phyloP scores from a whole-genome alignment of 2,113 vertebrate species.

The Octodon degus region DNA sequence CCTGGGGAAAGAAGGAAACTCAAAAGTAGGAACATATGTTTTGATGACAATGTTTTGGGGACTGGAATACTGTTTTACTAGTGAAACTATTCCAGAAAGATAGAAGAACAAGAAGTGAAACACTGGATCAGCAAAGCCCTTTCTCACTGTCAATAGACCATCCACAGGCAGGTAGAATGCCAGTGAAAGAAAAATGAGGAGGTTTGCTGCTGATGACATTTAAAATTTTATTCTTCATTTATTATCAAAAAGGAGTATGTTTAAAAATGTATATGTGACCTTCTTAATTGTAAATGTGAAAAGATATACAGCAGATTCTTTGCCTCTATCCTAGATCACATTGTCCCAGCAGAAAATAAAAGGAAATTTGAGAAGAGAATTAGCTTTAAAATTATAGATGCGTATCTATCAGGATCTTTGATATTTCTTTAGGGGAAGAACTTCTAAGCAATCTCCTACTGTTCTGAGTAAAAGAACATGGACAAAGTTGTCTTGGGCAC shows the following conservation, averaged over 20 bases:
- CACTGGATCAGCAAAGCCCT: neutral
- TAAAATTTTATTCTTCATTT: slow-evolving; percentile 83
- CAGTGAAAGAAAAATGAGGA: slow-evolving; percentile 72
- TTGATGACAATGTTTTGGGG: neutral
- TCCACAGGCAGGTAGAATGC: neutral
- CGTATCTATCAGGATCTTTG: slow-evolving; percentile 65
- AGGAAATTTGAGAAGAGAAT: slow-evolving; percentile 78
- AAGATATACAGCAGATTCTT: slow-evolving; percentile 81
- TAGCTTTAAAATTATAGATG: slow-evolving; percentile 73
- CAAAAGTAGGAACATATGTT: neutral
- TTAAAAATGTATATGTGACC: slow-evolving; percentile 89
- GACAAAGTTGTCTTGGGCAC: slow-evolving; percentile 56
- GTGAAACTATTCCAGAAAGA: neutral
- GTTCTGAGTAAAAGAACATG: slow-evolving; percentile 50
- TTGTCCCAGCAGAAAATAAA: slow-evolving; percentile 80
- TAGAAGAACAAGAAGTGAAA: neutral
- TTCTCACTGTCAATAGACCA: slow-evolving; percentile 52
- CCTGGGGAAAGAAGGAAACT: neutral
- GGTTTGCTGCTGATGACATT: slow-evolving; percentile 83
- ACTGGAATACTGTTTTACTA: neutral
- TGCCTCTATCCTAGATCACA: slow-evolving; percentile 75
- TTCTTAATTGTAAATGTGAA: slow-evolving; percentile 85
- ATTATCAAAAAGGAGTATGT: slow-evolving; percentile 82
- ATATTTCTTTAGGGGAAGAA: slow-evolving; percentile 65
- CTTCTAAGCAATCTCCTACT: slow-evolving; percentile 43